phyloP scores from a whole-genome alignment of 2,113 vertebrate species.

The Ammodramus savannarum region DNA sequence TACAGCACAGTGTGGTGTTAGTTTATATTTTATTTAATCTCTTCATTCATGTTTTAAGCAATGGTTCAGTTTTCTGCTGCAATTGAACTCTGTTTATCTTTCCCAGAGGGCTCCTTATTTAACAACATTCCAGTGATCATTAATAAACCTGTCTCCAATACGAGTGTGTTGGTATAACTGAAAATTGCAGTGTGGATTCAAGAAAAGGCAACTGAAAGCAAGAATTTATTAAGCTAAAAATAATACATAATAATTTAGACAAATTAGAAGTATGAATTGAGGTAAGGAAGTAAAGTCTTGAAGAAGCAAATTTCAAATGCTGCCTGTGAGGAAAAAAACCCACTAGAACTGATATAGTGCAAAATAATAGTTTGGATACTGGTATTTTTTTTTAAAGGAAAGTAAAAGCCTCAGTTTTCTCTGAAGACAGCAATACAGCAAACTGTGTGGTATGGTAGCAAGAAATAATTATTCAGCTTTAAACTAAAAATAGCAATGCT shows the following conservation, averaged over 20 bases:
- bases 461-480: background rate
- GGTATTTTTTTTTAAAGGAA: background rate
- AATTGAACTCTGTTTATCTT: background rate
- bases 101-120: background rate
- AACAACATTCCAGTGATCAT: background rate
- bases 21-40: background rate
- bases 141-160: background rate
- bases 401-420: background rate
- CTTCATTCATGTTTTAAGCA: background rate
- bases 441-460: background rate
- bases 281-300: background rate
- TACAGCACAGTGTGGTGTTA: background rate
- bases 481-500: background rate
- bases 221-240: background rate
- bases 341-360: background rate
- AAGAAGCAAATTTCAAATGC: background rate
- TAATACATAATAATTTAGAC: background rate
- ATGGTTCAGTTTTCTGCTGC: background rate
- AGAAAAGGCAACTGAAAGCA: background rate
- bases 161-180: background rate
- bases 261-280: background rate
- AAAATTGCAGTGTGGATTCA: background rate
- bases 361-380: background rate
- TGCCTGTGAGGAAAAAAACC: fast-evolving
- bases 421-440: background rate